Percentiles rank a stretch among this genome's conserved stretches.
These are phyloP conservation scores for Masticophis lateralis DNA, from an alignment of 2,797 vertebrate species.

Conservation along the genomic window DNA sequence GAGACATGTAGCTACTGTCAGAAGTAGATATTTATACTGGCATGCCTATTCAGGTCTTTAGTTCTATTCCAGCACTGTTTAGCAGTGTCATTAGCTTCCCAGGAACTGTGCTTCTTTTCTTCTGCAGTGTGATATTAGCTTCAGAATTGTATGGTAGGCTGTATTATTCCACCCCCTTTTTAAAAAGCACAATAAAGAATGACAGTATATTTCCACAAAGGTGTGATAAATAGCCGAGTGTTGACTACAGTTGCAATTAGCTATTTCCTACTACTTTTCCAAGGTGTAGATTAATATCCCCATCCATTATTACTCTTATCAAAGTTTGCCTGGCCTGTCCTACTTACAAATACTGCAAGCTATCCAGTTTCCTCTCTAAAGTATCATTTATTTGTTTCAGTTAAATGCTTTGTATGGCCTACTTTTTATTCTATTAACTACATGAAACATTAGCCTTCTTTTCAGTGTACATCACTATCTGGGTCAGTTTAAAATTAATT, in stretches of 20 bases:
- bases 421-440: background rate
- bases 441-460: slow-evolving; percentile 18
- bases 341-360: background rate
- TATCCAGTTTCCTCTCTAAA: background rate
- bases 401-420: background rate
- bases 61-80: background rate
- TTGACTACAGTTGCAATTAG: background rate
- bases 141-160: background rate
- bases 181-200: slow-evolving; percentile 6
- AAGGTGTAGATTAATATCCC: background rate
- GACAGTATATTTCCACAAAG: background rate
- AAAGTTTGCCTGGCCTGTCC: background rate
- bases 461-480: slow-evolving; percentile 5
- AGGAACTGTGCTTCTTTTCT: background rate
- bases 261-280: background rate
- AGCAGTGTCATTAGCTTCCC: background rate
- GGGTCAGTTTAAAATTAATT: slow-evolving; percentile 15
- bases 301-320: background rate
- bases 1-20: background rate
- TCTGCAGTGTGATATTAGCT: background rate
- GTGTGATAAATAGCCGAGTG: background rate
- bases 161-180: background rate
- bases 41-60: background rate
- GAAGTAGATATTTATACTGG: background rate
- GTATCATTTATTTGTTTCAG: background rate